A percentile compares a stretch with the other conserved stretches of the same genome.
Conservation (phyloP, 2,888 invertebrate genomes). For the Sinohyriopsis cumingii region DNA sequence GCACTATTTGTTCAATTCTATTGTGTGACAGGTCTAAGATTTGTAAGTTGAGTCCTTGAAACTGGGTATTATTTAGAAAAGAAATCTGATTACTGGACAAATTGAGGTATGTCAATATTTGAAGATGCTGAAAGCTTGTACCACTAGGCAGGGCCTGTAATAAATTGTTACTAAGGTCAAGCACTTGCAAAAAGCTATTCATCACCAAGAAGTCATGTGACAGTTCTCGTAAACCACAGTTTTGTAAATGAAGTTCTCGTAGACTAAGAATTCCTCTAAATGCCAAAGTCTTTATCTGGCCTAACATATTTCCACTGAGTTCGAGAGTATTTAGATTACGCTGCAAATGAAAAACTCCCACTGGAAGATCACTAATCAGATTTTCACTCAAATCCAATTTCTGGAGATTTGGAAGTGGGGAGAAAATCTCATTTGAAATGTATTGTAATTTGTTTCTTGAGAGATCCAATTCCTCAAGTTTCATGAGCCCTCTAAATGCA, state of each 20-base stretch:
- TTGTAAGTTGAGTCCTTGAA: constrained; percentile 47
- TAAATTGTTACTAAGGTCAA: constrained; percentile 56
- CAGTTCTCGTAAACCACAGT: constrained; percentile 45
- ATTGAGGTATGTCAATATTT: constrained; percentile 38
- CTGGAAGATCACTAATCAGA: constrained; percentile 31
- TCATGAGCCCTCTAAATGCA: constrained; percentile 42
- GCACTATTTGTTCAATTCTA: constrained; percentile 38
- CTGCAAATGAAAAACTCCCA: constrained; percentile 43
- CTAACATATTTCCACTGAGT: constrained; percentile 50
- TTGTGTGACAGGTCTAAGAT: constrained; percentile 52
- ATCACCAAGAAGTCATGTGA: constrained; percentile 46
- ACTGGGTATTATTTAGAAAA: constrained; percentile 38
- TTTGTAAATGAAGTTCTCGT: constrained; percentile 36
- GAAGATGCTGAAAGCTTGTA: constrained; percentile 36
- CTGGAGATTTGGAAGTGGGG: constrained; percentile 35
- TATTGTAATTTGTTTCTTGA: constrained; percentile 45
- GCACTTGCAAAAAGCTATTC: constrained; percentile 31
- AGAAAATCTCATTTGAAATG: constrained; percentile 35
- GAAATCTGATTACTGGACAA: constrained; percentile 50
- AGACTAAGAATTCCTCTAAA: constrained; percentile 51
- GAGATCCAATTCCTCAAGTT: constrained; percentile 45
- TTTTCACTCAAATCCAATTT: constrained; percentile 51
- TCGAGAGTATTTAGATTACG: constrained; percentile 36
- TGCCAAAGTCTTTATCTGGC: constrained; percentile 34
- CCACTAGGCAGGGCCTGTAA: constrained; percentile 40